These are phyloP conservation scores for Hedya salicella DNA, from an alignment of 2,888 invertebrate species.

Conservation along the genomic window DNA sequence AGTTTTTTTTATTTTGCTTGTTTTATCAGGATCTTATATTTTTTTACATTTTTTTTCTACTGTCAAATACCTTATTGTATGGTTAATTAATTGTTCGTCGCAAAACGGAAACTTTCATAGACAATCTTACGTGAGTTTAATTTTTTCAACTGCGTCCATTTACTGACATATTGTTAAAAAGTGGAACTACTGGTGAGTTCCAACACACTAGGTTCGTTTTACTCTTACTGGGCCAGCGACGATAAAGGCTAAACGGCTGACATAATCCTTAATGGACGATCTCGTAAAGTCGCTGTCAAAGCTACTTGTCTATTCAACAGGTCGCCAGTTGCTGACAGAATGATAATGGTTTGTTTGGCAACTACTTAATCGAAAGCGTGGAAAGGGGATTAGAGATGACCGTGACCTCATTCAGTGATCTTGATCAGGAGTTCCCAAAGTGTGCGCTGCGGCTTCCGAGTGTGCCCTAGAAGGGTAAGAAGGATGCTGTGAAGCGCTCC, in stretches of 20 bases:
- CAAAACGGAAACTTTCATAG: too few relatives aligned
- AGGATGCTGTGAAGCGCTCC: too few relatives aligned
- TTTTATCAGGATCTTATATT: too few relatives aligned
- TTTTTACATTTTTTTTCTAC: too few relatives aligned
- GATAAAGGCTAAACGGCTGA: constrained; percentile 42
- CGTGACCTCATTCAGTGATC: not conserved
- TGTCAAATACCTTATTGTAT: too few relatives aligned
- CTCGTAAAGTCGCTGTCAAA: constrained; percentile 53
- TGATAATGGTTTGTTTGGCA: constrained; percentile 30
- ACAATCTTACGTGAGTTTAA: too few relatives aligned
- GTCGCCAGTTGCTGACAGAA: constrained; percentile 22
- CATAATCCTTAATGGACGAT: constrained; percentile 54
- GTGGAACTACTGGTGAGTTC: constrained; percentile 8
- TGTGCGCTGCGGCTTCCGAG: too few relatives aligned
- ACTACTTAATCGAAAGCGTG: not conserved
- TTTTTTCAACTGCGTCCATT: too few relatives aligned
- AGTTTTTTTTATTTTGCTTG: too few relatives aligned
- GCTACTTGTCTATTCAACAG: constrained; percentile 47
- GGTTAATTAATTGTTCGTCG: too few relatives aligned
- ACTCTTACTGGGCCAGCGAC: constrained; percentile 12
- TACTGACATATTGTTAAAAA: constrained; percentile 1
- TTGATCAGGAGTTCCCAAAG: too few relatives aligned
- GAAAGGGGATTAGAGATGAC: constrained; percentile 6
- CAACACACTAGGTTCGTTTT: constrained; percentile 7
- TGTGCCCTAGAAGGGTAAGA: too few relatives aligned